Percentiles rank a stretch among this genome's conserved stretches.
phyloP scores from a whole-genome alignment of 2,113 vertebrate genomes.

The Actenoides lindsayi region DNA sequence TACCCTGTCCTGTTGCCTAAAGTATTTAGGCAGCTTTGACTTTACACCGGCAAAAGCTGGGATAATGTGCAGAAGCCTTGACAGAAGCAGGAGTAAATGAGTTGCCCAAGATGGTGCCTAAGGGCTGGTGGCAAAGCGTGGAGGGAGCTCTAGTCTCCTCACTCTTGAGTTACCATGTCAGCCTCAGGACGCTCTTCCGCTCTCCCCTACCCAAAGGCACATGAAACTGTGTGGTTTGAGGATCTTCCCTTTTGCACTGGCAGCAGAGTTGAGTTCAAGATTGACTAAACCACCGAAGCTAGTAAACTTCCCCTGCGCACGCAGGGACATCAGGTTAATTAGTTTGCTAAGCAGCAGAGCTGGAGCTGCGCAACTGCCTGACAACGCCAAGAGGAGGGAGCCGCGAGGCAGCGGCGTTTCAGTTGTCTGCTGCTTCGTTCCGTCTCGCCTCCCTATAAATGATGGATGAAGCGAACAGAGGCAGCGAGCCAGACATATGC shows the following conservation, averaged over 20 bases:
- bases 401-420: not conserved
- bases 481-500: not conserved
- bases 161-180: fast-evolving
- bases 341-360: not conserved
- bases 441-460: not conserved
- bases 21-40: not conserved
- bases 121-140: not conserved
- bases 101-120: not conserved
- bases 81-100: not conserved
- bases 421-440: not conserved
- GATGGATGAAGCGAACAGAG: conserved; percentile 15
- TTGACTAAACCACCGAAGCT: conserved; percentile 12
- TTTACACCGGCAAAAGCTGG: not conserved
- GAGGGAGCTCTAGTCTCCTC: not conserved
- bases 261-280: not conserved
- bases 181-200: not conserved
- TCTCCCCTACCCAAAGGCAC: not conserved
- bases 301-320: conserved; percentile 7
- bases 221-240: not conserved
- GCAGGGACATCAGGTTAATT: not conserved
- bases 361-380: not conserved
- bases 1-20: not conserved
- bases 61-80: not conserved
- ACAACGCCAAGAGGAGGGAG: not conserved
- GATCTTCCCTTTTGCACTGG: conserved; percentile 6